Percentiles rank a stretch among this genome's conserved stretches.
Conservation (phyloP, 1,140 invertebrate genomes). For the Anoplophora glabripennis region DNA sequence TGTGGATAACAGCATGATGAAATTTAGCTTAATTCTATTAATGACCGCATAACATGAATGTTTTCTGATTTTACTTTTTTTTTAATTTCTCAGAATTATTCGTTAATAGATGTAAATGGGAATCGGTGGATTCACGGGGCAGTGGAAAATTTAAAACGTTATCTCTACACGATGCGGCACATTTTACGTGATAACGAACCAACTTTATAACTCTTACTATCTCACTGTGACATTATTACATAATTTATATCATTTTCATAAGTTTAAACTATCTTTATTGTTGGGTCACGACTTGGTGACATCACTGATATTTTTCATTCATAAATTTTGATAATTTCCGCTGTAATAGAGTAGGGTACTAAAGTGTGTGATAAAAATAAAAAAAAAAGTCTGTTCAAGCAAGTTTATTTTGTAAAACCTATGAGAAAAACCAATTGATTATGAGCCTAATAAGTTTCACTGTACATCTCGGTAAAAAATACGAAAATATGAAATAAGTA, state of each 20-base stretch:
- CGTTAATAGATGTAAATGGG: too few relatives aligned
- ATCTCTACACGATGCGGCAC: too few relatives aligned
- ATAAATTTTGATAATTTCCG: constrained; percentile 3
- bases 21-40: too few relatives aligned
- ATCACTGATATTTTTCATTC: constrained; percentile 6
- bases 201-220: too few relatives aligned
- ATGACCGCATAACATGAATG: too few relatives aligned
- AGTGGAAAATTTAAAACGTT: too few relatives aligned
- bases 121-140: too few relatives aligned
- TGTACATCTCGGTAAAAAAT: constrained; percentile 20
- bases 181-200: too few relatives aligned
- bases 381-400: constrained; percentile 19
- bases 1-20: too few relatives aligned
- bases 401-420: constrained; percentile 41
- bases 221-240: neutral
- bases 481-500: constrained; percentile 33
- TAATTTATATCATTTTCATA: too few relatives aligned
- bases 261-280: neutral
- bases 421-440: constrained; percentile 41
- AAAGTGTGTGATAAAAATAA: constrained; percentile 12
- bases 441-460: constrained; percentile 23
- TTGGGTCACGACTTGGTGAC: constrained; percentile 1
- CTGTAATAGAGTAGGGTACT: neutral
- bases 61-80: too few relatives aligned
- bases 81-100: too few relatives aligned